Evolutionary conservation across 1,140 invertebrate species (phyloP).

Genomic region (Drosophila lacertosa): DNA sequence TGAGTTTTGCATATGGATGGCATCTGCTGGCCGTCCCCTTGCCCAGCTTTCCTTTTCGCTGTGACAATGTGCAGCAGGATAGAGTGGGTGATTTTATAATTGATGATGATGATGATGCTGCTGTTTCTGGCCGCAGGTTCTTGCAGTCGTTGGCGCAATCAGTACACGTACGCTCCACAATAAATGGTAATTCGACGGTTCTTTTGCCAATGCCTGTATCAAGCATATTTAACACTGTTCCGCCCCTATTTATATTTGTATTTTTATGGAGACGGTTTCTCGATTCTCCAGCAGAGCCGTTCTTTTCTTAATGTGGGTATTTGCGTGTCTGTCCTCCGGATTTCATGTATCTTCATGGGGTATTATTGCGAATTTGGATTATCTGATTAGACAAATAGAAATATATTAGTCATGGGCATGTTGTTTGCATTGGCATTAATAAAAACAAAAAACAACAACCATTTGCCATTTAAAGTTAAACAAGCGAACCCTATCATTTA

Average conservation of each 20-base stretch:
- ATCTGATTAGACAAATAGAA: constrained; percentile 13
- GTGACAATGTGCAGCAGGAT: constrained; percentile 17
- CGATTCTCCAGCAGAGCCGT: constrained; percentile 12
- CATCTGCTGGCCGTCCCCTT: constrained; percentile 26
- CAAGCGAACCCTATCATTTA: neutral
- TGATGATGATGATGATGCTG: constrained; percentile 11
- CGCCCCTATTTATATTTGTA: constrained; percentile 44
- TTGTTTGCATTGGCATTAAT: neutral
- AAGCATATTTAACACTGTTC: constrained; percentile 60
- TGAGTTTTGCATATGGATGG: constrained; percentile 59
- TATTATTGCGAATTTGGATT: constrained; percentile 9
- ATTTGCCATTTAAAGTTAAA: neutral
- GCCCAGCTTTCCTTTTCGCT: constrained; percentile 3
- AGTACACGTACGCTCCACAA: constrained; percentile 44
- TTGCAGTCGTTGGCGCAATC: constrained; percentile 28
- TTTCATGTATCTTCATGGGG: constrained; percentile 20
- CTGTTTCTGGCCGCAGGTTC: constrained; percentile 13
- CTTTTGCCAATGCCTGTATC: constrained; percentile 34
- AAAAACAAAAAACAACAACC: too few species aligned
- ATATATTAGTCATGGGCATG: neutral
- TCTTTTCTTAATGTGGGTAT: constrained; percentile 2
- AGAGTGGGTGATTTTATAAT: constrained; percentile 29
- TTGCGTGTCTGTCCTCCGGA: neutral
- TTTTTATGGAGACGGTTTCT: constrained; percentile 26
- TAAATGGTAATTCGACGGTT: constrained; percentile 53